Percentiles rank a stretch among this genome's conserved stretches.
Conservation (phyloP, 2,113 vertebrate species). For the Okapia johnstoni region DNA sequence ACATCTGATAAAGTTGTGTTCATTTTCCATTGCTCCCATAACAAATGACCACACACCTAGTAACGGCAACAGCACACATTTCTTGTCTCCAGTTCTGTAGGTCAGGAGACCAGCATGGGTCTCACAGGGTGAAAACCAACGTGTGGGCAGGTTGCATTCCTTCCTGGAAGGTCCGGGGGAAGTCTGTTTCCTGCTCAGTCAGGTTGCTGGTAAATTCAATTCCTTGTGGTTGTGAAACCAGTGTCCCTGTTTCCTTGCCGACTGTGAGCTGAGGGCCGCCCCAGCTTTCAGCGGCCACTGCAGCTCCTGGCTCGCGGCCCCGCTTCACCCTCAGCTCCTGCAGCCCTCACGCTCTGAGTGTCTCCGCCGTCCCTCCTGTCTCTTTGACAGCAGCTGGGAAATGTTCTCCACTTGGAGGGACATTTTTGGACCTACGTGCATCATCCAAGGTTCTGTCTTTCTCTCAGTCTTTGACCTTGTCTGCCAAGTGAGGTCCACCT, state of each 20-base stretch:
- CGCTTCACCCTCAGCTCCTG: background rate
- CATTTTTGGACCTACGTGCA: fast-evolving
- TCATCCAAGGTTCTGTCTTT: no score
- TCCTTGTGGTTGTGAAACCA: background rate
- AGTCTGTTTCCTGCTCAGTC: background rate
- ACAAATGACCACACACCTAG: background rate
- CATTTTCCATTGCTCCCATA: background rate
- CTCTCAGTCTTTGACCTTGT: background rate
- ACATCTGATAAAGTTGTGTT: background rate
- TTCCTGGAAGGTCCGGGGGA: background rate
- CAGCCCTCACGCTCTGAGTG: background rate
- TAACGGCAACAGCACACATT: background rate
- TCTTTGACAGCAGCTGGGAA: background rate
- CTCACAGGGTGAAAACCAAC: background rate
- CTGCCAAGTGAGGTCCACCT: background rate
- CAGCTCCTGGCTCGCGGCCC: fast-evolving
- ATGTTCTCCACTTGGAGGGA: background rate
- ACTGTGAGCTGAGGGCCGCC: background rate
- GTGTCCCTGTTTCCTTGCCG: background rate
- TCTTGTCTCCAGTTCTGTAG: background rate
- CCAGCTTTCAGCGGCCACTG: background rate
- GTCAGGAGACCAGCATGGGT: fast-evolving
- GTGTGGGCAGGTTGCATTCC: background rate
- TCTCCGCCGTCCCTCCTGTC: background rate
- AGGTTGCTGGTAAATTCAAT: background rate